Base-by-base conservation (phyloP, 2,888 invertebrate species). In the Ichneumoninae sp. region DNA sequence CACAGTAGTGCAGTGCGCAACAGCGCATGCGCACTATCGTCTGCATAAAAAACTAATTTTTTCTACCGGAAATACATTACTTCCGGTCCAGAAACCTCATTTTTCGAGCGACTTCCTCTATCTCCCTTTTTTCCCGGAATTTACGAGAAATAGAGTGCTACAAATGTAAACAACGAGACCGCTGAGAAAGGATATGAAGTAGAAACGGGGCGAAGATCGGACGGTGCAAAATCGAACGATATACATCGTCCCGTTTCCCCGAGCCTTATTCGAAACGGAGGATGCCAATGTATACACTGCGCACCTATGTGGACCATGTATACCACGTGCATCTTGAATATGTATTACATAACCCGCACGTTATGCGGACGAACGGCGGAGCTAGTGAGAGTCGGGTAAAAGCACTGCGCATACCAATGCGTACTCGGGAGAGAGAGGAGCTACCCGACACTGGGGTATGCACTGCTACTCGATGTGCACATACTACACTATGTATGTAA, bases 401-500 rank as follows among this genome's bases (percentile, higher is more conserved):
- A 75, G 65, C 63, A 50, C 16, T 33, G 22, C 50, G 10, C 6
- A 63, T 50, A 19, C 19, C 74, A 50, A 65, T 47, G 74, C 50
- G 13, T 65, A 65, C 65, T 50, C 65, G 65, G 10, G 19, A 52
- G 65, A 65, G 19, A 22, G 47, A 10, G 50, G 19, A 33, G 33
- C 4, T 19, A 33, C 63, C 33, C 63, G 47, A 44, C 63, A 60
- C 33, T 52, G n/a, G 65, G 65, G 50, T 75, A 50, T 63, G 74
- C 74, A 75, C 47, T 22, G 44, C 36, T 22, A 65, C 50, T 36
- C 50, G 50, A 65, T 75, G 65, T 65, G 33, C 50, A 65, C 65
- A 65, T 33, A 65, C 74, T 75, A 33, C 50, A 75, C 33, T 36
- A 75, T 75, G 65, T 47, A 63, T 75, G 65, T 36, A 47, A 75